These are phyloP conservation scores for Anthopleura sola DNA, from an alignment of 64 coral and sea anemone species.

Conservation along the genomic window DNA sequence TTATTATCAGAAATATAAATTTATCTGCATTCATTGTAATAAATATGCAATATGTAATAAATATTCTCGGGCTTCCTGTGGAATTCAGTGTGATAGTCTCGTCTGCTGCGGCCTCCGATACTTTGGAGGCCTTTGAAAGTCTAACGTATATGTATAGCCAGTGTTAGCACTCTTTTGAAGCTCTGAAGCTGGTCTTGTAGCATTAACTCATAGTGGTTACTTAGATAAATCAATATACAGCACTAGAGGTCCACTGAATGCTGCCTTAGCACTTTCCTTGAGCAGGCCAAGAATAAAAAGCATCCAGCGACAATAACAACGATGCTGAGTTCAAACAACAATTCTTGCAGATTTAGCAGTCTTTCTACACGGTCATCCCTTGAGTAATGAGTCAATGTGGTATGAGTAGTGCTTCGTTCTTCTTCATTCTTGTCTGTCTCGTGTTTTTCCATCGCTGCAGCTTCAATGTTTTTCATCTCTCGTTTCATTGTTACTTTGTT, in stretches of 20 bases:
- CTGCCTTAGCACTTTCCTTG: neutral
- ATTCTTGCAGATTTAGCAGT: neutral
- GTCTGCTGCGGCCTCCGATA: no score
- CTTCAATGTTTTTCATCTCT: neutral
- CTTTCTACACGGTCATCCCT: constrained; percentile 13
- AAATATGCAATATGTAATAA: no score
- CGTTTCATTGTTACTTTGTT: neutral
- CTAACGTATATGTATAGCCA: no score
- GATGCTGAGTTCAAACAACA: constrained; percentile 2
- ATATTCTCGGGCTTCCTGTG: no score
- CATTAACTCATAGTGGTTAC: no score
- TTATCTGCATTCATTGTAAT: neutral
- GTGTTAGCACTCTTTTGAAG: no score
- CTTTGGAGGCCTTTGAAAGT: no score
- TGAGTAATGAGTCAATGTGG: neutral
- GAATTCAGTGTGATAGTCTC: no score
- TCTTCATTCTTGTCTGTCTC: neutral
- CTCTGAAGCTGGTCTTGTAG: no score
- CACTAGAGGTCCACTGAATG: neutral
- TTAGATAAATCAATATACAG: no score
- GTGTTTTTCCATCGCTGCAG: neutral
- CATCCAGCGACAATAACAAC: neutral
- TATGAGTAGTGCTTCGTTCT: neutral
- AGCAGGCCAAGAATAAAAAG: neutral
- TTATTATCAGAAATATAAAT: neutral